Evolutionary conservation across 1,140 invertebrate species (phyloP), one percentile per base, ranked within the genome.

Genomic region (Aphaenogaster rudis): DNA sequence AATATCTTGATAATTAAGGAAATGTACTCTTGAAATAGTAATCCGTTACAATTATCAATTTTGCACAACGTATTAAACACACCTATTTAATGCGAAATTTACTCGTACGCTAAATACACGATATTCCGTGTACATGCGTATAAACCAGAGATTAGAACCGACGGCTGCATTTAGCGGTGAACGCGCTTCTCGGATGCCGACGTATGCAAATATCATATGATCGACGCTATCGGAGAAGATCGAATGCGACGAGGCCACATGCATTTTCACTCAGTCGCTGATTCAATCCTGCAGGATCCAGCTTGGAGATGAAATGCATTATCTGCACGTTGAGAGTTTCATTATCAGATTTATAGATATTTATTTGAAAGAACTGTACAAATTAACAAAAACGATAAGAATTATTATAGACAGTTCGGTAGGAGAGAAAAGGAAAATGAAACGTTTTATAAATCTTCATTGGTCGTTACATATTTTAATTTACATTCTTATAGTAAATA

Each of bases 181-280:
- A 78, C 48, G 57, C 76, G 28, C 42, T 48, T 63, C 42, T 42
- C 76, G 21, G 28, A 33, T 63, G 42, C 9, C 21, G 21, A 45
- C 21, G 15, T 48, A 78, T n/a, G 57, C 15, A 63, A 78, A 78
- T 64, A 78, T 64, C 8, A 11, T 33, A 11, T 64, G 76, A 78
- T 64, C 57, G 57, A 78, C 28, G 42, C 13, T 48, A 63, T 48
- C 59, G 15, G 21, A 64, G 42, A 63, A 61, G 15, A 63, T 78
- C 57, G 42, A 48, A 48, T 45, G 28, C 15, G n/a, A 78, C 21
- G 8, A 45, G 15, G 17, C n/a, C n/a, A 33, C 50, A 48, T 48
- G 15, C 8, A 45, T 57, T 54, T 63, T 42, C 54, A 77, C 8
- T 61, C 54, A 59, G 15, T 8, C 59, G 28, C 28, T 28, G 28